phyloP scores from a whole-genome alignment of 2,888 invertebrate species.

The Macaria notata region DNA sequence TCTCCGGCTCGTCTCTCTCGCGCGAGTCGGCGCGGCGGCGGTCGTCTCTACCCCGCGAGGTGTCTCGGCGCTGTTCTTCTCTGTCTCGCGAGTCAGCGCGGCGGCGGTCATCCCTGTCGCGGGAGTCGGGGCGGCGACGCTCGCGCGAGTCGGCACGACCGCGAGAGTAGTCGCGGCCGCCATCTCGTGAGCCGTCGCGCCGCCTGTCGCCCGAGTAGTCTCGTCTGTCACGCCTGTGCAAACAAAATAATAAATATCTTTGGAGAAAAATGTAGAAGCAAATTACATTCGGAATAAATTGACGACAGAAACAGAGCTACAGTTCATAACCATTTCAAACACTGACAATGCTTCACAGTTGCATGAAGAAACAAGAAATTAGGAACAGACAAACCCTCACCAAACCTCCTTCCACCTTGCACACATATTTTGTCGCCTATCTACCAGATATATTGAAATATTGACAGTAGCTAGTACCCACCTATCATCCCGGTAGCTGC shows the following conservation, averaged over 20 bases:
- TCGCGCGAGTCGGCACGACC: constrained; percentile 37
- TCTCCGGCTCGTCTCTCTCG: constrained; percentile 30
- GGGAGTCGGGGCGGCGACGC: constrained; percentile 27
- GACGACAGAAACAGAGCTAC: too few relatives aligned
- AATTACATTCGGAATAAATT: too few relatives aligned
- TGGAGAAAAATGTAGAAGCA: too few relatives aligned
- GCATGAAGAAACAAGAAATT: too few relatives aligned
- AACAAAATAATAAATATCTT: too few relatives aligned
- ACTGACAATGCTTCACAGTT: too few relatives aligned
- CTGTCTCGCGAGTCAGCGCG: constrained; percentile 34
- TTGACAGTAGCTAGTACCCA: background rate
- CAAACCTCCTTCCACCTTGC: too few relatives aligned
- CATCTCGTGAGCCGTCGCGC: constrained; percentile 35
- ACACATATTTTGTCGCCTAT: too few relatives aligned
- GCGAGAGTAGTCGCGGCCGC: constrained; percentile 32
- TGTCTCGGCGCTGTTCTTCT: constrained; percentile 32
- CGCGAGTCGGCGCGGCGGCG: constrained; percentile 29
- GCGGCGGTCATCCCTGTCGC: constrained; percentile 26
- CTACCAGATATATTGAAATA: too few relatives aligned
- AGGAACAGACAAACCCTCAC: too few relatives aligned
- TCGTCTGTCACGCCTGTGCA: background rate
- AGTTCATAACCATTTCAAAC: too few relatives aligned
- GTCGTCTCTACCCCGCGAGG: constrained; percentile 26
- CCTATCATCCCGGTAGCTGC: constrained; percentile 23
- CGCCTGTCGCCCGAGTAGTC: constrained; percentile 28